These are phyloP conservation scores for Ormyrus pomaceus DNA, from an alignment of 2,888 invertebrate species.

Conservation along the genomic window DNA sequence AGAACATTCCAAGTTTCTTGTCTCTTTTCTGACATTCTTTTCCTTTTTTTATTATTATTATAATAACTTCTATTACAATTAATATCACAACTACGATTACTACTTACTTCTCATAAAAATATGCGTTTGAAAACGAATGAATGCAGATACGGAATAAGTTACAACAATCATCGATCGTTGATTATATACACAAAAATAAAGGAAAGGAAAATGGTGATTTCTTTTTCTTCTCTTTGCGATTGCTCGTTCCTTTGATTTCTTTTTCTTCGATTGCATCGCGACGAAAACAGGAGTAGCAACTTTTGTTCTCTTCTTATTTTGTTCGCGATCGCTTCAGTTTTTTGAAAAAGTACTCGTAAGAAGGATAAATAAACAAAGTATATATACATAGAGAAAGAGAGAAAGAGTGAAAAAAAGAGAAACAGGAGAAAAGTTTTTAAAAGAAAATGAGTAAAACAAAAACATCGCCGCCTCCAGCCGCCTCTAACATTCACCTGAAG, in stretches of 20 bases:
- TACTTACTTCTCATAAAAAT: background rate
- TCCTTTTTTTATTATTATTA: conserved; percentile 40
- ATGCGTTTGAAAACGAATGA: conserved; percentile 6
- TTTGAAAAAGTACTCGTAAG: too few species aligned
- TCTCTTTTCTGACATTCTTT: conserved; percentile 37
- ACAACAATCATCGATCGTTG: background rate
- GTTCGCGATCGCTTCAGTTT: background rate
- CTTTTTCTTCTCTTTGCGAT: background rate
- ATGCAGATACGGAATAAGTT: background rate
- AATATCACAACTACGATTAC: conserved; percentile 5
- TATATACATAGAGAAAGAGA: background rate
- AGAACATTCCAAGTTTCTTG: conserved; percentile 56
- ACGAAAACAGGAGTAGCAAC: conserved; percentile 8
- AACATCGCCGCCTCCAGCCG: conserved; percentile 41
- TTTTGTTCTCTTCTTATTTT: background rate
- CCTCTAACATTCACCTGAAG: conserved; percentile 51
- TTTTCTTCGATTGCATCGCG: background rate
- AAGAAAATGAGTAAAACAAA: conserved; percentile 1
- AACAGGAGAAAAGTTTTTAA: background rate
- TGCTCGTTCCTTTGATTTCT: background rate
- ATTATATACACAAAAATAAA: conserved; percentile 13
- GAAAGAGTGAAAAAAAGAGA: background rate
- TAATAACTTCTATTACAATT: conserved; percentile 31
- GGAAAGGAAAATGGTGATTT: conserved; percentile 1
- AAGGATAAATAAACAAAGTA: too few species aligned